phyloP scores from a whole-genome alignment of 2,113 vertebrate genomes.

The Heterotilapia buettikoferi region DNA sequence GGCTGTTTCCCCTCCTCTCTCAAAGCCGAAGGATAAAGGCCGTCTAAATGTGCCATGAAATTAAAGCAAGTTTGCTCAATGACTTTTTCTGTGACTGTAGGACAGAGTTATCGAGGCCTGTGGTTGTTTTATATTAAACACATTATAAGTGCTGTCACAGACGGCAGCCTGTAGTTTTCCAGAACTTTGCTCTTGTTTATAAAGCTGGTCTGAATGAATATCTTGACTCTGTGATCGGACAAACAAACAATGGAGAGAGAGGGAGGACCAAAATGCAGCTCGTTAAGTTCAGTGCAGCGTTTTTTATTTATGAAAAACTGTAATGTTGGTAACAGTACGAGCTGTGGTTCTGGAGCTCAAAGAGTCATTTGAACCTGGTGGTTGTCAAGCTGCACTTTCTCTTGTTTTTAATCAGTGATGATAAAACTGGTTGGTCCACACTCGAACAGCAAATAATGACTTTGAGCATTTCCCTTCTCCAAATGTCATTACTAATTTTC shows the following conservation, averaged over 20 bases:
- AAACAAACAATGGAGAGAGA: not conserved
- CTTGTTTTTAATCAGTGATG: not conserved
- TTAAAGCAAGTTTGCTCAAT: not conserved
- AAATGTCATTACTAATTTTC: not conserved
- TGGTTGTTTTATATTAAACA: not conserved
- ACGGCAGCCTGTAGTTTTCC: not conserved
- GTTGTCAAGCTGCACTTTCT: accelerated
- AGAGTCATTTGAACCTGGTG: not conserved
- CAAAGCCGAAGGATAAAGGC: accelerated
- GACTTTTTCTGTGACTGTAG: not conserved
- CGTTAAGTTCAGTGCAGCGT: accelerated
- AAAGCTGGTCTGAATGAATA: not conserved
- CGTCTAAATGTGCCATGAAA: too few species aligned
- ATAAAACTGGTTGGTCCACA: not conserved
- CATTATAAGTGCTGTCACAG: accelerated
- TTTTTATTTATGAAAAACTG: not conserved
- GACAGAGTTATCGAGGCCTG: accelerated
- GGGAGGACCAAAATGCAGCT: not conserved
- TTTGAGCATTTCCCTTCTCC: not conserved
- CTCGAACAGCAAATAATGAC: not conserved
- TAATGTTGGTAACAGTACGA: accelerated
- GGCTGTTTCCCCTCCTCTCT: not conserved
- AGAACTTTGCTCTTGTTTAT: not conserved
- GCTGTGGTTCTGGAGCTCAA: accelerated
- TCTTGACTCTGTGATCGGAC: not conserved